phyloP scores from a whole-genome alignment of 2,113 vertebrate genomes.

The Gallinago jamesoni region DNA sequence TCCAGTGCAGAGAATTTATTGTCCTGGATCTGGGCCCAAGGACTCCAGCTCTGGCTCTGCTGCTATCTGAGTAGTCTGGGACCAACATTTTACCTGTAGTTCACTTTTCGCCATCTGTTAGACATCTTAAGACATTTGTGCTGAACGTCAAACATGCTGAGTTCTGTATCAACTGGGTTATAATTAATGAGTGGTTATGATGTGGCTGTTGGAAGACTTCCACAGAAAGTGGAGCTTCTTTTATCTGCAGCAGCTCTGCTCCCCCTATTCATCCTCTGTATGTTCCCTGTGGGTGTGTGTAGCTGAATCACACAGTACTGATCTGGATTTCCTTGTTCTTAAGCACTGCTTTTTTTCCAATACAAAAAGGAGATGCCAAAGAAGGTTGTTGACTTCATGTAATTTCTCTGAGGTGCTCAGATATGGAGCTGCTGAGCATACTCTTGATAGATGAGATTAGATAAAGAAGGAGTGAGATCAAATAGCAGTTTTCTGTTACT shows the following conservation, averaged over 20 bases:
- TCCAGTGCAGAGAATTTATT: conserved; percentile 8
- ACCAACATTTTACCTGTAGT: conserved; percentile 49
- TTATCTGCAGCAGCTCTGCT: not conserved
- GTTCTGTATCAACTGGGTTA: conserved; percentile 39
- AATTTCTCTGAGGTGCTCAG: conserved; percentile 62
- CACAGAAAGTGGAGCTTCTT: conserved; percentile 42
- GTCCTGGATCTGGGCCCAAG: conserved; percentile 27
- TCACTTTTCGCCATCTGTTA: conserved; percentile 58
- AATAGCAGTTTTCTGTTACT: conserved; percentile 68
- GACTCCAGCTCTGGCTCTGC: conserved; percentile 20
- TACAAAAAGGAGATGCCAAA: conserved; percentile 12
- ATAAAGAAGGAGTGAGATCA: conserved; percentile 63
- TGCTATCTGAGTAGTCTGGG: conserved; percentile 37
- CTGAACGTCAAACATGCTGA: not conserved
- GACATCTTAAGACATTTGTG: conserved; percentile 41
- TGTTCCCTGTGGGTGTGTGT: not conserved
- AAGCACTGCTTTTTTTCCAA: conserved; percentile 35
- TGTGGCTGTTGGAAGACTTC: conserved; percentile 46
- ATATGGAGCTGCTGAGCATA: not conserved
- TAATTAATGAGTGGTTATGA: conserved; percentile 46
- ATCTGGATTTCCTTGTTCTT: not conserved
- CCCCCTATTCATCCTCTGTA: not conserved
- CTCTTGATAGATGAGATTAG: conserved; percentile 67
- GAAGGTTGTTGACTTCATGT: conserved; percentile 48
- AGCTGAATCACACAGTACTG: not conserved